Evolutionary conservation across 64 coral and sea anemone species (phyloP).

Genomic region (Dendronephthya gigantea): DNA sequence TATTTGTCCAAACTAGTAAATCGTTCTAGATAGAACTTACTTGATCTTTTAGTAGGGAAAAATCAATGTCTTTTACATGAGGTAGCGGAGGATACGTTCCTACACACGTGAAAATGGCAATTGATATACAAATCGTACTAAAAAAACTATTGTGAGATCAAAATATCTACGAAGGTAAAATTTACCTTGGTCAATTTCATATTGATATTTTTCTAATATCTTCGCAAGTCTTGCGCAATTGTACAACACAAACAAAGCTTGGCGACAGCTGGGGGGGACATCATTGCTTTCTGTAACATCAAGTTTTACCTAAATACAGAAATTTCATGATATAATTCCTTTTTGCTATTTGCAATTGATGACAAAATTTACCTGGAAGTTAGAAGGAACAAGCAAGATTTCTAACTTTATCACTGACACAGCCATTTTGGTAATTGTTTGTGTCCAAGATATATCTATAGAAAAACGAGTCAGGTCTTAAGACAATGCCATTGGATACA

Average conservation of each 20-base stretch:
- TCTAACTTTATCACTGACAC: slow-evolving; percentile 3
- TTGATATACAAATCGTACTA: neutral
- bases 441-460: neutral
- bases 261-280: neutral
- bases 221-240: slow-evolving; percentile 14
- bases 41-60: neutral
- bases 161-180: too few relatives aligned
- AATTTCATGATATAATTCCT: neutral
- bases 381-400: neutral
- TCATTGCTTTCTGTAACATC: neutral
- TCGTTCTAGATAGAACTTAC: neutral
- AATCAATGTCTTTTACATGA: neutral
- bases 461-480: too few relatives aligned
- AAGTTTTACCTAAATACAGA: neutral
- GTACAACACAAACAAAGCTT: slow-evolving; percentile 5
- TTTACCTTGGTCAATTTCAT: neutral
- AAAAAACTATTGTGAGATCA: neutral
- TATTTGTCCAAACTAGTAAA: neutral
- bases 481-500: too few relatives aligned
- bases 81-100: neutral
- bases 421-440: neutral
- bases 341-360: too few relatives aligned
- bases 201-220: neutral
- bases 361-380: neutral
- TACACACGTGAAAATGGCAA: neutral